A percentile compares a stretch with the other conserved stretches of the same genome.
Conservation (phyloP, 1,140 invertebrate species). For the Meloidogyne floridensis region DNA sequence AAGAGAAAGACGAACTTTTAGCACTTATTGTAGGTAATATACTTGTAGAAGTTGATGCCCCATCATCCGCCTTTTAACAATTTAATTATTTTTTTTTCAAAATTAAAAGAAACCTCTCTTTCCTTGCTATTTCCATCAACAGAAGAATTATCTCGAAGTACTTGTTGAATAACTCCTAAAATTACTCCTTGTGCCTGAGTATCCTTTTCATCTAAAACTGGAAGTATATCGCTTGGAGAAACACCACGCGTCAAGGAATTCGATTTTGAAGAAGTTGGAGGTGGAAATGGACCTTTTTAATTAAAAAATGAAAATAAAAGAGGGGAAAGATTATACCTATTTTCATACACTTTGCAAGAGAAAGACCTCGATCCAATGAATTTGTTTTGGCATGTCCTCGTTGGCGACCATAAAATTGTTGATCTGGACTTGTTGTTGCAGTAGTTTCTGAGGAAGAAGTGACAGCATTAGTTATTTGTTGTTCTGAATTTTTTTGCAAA, state of each 20-base stretch:
- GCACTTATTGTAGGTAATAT: constrained; percentile 2
- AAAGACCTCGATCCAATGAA: constrained; percentile 54
- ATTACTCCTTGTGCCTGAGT: constrained; percentile 36
- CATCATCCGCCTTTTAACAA: neutral
- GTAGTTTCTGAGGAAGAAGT: neutral
- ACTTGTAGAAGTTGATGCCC: neutral
- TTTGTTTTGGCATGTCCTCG: constrained; percentile 60
- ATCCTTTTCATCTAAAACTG: constrained; percentile 51
- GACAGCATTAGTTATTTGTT: neutral
- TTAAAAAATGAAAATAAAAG: neutral
- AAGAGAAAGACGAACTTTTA: neutral
- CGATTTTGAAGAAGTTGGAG: constrained; percentile 50
- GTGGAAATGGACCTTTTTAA: constrained; percentile 53
- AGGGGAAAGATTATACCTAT: constrained; percentile 21
- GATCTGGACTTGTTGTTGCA: neutral
- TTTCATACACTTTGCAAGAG: constrained; percentile 56
- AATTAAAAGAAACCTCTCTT: neutral
- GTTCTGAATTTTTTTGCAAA: constrained; percentile 3
- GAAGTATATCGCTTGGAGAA: constrained; percentile 49
- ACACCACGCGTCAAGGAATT: constrained; percentile 55
- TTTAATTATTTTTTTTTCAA: neutral
- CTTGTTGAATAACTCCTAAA: constrained; percentile 59
- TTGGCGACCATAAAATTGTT: constrained; percentile 21
- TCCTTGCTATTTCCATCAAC: neutral
- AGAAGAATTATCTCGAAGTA: constrained; percentile 22